A percentile compares a stretch with the other conserved stretches of the same genome.
These are phyloP conservation scores for Pygmarrhopalites habei DNA, from an alignment of 1,140 invertebrate genomes.

Conservation along the genomic window DNA sequence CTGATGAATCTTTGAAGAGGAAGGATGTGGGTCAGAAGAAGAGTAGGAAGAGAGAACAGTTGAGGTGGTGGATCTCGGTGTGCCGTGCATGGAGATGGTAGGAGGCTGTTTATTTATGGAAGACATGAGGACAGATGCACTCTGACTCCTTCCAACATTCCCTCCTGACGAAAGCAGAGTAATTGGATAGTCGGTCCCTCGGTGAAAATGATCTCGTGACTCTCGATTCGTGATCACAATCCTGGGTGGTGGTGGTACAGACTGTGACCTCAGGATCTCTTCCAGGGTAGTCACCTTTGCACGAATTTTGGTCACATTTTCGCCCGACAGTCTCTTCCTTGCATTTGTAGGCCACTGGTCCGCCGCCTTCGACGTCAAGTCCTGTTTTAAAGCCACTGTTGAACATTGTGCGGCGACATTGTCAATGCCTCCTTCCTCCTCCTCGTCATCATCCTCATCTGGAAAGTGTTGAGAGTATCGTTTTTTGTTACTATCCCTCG, in stretches of 20 bases:
- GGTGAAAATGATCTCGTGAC: too few relatives aligned
- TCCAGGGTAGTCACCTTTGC: constrained; percentile 38
- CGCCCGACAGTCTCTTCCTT: too few relatives aligned
- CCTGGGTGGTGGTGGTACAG: constrained; percentile 14
- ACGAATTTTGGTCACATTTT: constrained; percentile 30
- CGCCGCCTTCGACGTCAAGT: background rate
- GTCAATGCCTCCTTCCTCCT: constrained; percentile 16
- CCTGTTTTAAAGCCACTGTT: background rate
- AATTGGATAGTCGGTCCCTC: background rate
- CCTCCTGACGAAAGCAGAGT: too few relatives aligned
- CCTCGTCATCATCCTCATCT: constrained; percentile 22
- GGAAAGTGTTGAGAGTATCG: background rate
- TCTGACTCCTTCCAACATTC: background rate
- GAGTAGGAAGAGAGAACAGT: too few relatives aligned
- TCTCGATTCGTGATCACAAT: too few relatives aligned
- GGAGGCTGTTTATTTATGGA: background rate
- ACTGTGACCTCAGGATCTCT: constrained; percentile 34
- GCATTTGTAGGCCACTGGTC: too few relatives aligned
- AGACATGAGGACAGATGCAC: constrained; percentile 3
- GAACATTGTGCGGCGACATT: too few relatives aligned
- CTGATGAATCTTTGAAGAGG: background rate
- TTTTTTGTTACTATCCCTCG: background rate
- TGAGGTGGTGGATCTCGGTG: too few relatives aligned
- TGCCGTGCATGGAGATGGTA: too few relatives aligned
- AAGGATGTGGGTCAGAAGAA: background rate